Evolutionary conservation across 2,888 invertebrate genomes (phyloP), one percentile per base, ranked within the genome.

Genomic region (Meta bourneti): DNA sequence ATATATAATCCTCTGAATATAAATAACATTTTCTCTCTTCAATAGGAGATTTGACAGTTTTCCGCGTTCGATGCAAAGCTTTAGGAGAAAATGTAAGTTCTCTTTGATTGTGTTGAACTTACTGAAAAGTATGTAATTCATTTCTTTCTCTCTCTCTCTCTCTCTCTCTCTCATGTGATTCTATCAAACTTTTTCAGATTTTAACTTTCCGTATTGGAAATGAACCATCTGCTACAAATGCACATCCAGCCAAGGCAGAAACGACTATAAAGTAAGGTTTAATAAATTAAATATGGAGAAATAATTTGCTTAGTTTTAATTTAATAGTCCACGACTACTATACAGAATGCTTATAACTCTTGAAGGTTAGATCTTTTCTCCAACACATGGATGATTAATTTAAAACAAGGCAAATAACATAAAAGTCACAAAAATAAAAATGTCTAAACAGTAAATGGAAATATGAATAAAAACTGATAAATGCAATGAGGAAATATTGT

Each of bases 61-160:
- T 96, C 92, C 95, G 95, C 93, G 96, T 97, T 0, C 94, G 96
- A 5, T 98, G 98, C 94, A 95, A 95, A 91, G 95, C 96, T 86
- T 95, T 97, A 34, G 97, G 97, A 1, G 96, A 96, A 93, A 96
- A 96, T 84, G 95, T 95, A 93, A 93, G 93, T 82, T 13, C 0
- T 9, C 48, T 34, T 75, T 75, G 20, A 82, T 69, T 49, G 1
- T 70, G 8, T 61, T 61, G 61, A 9, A 34, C 1, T 2, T 34
- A 34, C 5, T 61, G 16, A 7, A 9, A 61, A 61, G 11, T 16
- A 5, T 61, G 5, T 61, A 61, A 61, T 9, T 9, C 61, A 16
- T 61, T 61, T 61, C 11, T 16, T 61, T 11, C n/a, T n/a, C n/a
- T n/a, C n/a, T n/a, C n/a, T n/a, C n/a, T n/a, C n/a, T n/a, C n/a